Percentiles rank a stretch among this genome's conserved stretches.
Conservation (phyloP, 37 sponge, comb jelly and placozoan genomes). For the Chondrilla cf. caribensis region DNA sequence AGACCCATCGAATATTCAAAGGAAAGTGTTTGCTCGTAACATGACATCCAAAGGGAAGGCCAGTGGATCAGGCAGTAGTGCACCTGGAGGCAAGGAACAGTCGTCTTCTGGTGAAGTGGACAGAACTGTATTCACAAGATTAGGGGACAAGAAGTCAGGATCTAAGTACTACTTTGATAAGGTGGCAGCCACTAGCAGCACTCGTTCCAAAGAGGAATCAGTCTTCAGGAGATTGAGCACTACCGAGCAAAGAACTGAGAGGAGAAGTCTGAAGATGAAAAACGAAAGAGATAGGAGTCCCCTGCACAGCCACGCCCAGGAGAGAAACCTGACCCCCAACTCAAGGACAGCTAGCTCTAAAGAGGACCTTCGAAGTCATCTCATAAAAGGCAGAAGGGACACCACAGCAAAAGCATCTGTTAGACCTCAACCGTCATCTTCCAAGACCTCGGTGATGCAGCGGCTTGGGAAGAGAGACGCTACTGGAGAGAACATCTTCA, state of each 20-base stretch:
- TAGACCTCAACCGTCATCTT: not conserved
- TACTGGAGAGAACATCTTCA: not conserved
- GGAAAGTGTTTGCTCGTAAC: conserved; percentile 10
- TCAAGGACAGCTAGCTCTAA: not conserved
- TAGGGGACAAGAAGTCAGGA: not conserved
- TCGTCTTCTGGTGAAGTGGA: no score
- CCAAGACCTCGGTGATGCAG: not conserved
- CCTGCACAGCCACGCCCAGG: not conserved
- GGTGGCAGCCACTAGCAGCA: not conserved
- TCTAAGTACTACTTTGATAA: conserved; percentile 13
- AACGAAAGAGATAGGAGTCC: conserved; percentile 7
- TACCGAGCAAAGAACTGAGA: not conserved
- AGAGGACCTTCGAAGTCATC: not conserved
- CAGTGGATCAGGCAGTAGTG: no score
- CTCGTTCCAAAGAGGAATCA: not conserved
- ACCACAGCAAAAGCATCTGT: not conserved
- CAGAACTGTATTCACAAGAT: not conserved
- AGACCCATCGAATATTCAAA: not conserved
- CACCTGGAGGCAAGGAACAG: no score
- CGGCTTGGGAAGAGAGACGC: conserved; percentile 1
- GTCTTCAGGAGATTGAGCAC: not conserved
- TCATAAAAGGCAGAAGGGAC: not conserved
- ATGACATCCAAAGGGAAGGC: not conserved
- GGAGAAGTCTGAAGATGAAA: not conserved
- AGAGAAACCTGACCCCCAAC: not conserved